Conservation (phyloP, 2,888 invertebrate genomes). For the Endotricha flammealis region DNA sequence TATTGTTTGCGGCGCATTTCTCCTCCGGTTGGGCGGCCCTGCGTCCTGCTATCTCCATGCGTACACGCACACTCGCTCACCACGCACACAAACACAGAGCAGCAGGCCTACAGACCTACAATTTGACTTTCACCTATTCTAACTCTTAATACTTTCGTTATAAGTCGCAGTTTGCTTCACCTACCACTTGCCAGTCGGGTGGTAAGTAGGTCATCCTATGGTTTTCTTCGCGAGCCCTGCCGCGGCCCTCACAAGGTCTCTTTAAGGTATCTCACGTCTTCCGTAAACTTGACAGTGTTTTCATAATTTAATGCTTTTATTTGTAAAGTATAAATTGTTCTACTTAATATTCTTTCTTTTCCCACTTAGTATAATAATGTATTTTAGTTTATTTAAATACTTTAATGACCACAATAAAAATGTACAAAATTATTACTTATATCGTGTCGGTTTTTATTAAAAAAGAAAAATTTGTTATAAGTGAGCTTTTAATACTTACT, state of each 20-base stretch:
- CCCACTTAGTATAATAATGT: no score
- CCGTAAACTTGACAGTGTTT: no score
- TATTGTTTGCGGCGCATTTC: conserved; percentile 71
- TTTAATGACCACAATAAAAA: no score
- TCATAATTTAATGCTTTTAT: no score
- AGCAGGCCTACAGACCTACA: conserved; percentile 75
- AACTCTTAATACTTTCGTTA: conserved; percentile 26
- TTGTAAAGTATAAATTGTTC: no score
- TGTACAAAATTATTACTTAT: no score
- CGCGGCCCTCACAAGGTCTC: conserved; percentile 55
- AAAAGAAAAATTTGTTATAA: no score
- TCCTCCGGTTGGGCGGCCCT: conserved; percentile 49
- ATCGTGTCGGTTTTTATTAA: no score
- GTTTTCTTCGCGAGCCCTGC: conserved; percentile 61
- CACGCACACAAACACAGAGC: conserved; percentile 42
- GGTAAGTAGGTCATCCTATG: conserved; percentile 63
- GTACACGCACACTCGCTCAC: conserved; percentile 55
- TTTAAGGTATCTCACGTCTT: conserved; percentile 34
- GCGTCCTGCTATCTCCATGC: conserved; percentile 68
- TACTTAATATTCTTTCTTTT: no score
- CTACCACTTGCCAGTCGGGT: conserved; percentile 37
- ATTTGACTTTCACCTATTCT: conserved; percentile 49
- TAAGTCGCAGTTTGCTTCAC: conserved; percentile 34
- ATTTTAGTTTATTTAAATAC: no score
- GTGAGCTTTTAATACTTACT: no score